Percentiles rank a stretch among this genome's conserved stretches.
phyloP scores from a whole-genome alignment of 2,113 vertebrate genomes.

The Megalops atlanticus region DNA sequence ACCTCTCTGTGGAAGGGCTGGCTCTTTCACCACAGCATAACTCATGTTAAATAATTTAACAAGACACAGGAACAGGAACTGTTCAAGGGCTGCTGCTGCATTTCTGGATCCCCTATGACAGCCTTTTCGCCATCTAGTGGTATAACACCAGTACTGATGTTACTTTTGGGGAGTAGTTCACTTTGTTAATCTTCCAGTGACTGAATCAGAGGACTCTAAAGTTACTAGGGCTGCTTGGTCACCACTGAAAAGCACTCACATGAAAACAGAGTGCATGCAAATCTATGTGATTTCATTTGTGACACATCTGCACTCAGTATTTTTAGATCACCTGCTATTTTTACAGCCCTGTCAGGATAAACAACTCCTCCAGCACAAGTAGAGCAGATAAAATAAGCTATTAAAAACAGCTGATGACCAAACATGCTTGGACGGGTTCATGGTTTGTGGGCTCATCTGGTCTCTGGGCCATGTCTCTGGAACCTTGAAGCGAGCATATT shows the following conservation, averaged over 20 bases:
- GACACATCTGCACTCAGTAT: constrained; percentile 18
- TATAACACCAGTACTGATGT: not conserved
- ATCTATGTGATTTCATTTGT: not conserved
- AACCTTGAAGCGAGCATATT: not conserved
- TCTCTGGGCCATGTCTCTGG: not conserved
- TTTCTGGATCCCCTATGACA: not conserved
- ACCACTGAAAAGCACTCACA: not conserved
- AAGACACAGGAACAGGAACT: not conserved
- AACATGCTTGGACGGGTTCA: not conserved
- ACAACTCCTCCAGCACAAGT: not conserved
- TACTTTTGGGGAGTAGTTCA: not conserved
- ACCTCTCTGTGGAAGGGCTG: not conserved
- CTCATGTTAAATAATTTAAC: not conserved
- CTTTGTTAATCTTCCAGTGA: too few relatives aligned
- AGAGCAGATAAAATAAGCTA: constrained; percentile 2
- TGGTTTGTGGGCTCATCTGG: not conserved
- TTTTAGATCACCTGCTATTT: constrained; percentile 24
- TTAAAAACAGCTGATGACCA: not conserved
- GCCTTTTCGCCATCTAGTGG: not conserved
- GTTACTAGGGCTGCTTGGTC: not conserved
- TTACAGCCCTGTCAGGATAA: constrained; percentile 8
- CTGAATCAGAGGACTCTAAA: not conserved
- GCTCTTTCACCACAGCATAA: not conserved
- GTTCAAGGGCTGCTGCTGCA: not conserved
- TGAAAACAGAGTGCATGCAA: too few relatives aligned